These are phyloP conservation scores for Enteromius argenteus DNA, from an alignment of 2,797 vertebrate species.

Conservation along the genomic window DNA sequence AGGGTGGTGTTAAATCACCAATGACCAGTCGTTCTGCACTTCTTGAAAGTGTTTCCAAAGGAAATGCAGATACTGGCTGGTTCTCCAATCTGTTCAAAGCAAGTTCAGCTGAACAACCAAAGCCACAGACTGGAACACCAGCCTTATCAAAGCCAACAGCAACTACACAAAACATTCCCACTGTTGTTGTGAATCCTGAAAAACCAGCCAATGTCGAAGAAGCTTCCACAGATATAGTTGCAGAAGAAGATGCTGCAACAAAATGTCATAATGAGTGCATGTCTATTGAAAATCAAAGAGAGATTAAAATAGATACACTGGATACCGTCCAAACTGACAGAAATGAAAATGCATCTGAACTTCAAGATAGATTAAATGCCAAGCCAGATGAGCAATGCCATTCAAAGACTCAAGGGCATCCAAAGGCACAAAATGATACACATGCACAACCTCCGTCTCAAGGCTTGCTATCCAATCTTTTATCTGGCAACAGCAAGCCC, in stretches of 20 bases:
- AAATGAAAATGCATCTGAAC: not conserved
- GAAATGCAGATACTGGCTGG: slow-evolving; percentile 81
- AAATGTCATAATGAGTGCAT: slow-evolving; percentile 49
- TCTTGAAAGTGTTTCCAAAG: slow-evolving; percentile 77
- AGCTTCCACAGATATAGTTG: slow-evolving; percentile 43
- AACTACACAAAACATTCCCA: slow-evolving; percentile 54
- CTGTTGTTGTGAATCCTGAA: slow-evolving; percentile 61
- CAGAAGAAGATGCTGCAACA: slow-evolving; percentile 42
- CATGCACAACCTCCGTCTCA: slow-evolving; percentile 63
- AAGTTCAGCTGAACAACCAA: slow-evolving; percentile 66
- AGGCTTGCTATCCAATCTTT: slow-evolving; percentile 71
- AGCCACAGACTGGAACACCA: slow-evolving; percentile 51
- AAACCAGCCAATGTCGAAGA: slow-evolving; percentile 13
- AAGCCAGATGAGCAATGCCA: slow-evolving; percentile 54
- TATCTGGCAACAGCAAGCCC: slow-evolving; percentile 65
- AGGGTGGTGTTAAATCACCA: slow-evolving; percentile 63
- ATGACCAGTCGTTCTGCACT: slow-evolving; percentile 70
- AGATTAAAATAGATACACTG: slow-evolving; percentile 39
- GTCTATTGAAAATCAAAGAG: slow-evolving; percentile 39
- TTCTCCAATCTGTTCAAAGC: slow-evolving; percentile 84
- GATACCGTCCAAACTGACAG: slow-evolving; percentile 9
- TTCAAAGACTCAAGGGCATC: slow-evolving; percentile 49
- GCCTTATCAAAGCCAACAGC: slow-evolving; percentile 59
- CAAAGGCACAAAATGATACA: slow-evolving; percentile 48
- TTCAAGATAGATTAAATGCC: not conserved